phyloP scores from a whole-genome alignment of 2,797 vertebrate genomes.

The Poecilia velifera region DNA sequence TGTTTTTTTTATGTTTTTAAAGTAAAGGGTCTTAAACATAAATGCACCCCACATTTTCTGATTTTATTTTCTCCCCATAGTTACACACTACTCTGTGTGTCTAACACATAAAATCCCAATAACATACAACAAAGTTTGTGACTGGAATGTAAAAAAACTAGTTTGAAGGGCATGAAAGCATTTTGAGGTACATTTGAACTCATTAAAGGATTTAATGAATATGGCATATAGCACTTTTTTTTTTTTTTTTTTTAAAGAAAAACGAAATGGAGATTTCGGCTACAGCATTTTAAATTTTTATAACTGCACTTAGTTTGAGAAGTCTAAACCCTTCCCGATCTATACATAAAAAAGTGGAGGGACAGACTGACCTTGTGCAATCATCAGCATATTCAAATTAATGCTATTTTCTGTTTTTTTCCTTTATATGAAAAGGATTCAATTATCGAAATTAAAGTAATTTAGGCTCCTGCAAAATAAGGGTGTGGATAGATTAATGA shows the following conservation, averaged over 20 bases:
- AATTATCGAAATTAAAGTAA: neutral
- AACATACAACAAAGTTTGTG: neutral
- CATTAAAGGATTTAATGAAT: neutral
- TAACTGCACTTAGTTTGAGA: neutral
- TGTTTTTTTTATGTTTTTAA: neutral
- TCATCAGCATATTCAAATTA: neutral
- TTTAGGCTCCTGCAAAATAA: neutral
- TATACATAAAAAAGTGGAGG: neutral
- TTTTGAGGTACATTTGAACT: neutral
- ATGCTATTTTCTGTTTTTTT: neutral
- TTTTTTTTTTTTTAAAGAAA: neutral
- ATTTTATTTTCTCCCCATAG: neutral
- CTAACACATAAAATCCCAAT: neutral
- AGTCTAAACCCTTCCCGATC: neutral
- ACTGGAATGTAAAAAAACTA: too few relatives aligned
- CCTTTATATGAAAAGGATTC: neutral
- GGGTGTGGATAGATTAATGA: neutral
- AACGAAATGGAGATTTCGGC: neutral
- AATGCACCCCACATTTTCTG: neutral
- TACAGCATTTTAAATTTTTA: neutral
- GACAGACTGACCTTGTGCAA: neutral
- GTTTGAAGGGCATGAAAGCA: neutral
- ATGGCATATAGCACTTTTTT: neutral
- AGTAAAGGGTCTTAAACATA: neutral
- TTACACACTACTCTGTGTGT: neutral